phyloP scores from a whole-genome alignment of 2,888 invertebrate species.

The Polia nebulosa region DNA sequence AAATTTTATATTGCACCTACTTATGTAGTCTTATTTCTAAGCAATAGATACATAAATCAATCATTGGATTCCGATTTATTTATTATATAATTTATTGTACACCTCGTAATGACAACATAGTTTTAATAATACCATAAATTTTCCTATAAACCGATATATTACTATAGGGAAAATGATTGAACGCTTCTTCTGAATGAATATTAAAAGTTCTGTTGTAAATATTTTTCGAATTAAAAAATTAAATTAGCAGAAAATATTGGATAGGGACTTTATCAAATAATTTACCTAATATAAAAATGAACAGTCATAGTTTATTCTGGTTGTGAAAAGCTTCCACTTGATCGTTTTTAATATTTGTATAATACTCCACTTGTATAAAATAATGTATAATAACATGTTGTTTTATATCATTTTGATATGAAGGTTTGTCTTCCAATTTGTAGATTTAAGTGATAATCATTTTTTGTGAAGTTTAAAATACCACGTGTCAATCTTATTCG shows the following conservation, averaged over 20 bases:
- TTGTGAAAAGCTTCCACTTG: constrained; percentile 55
- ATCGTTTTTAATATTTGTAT: constrained; percentile 32
- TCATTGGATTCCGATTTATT: too few relatives aligned
- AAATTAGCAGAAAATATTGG: neutral
- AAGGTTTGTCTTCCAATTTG: constrained; percentile 78
- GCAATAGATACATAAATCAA: too few relatives aligned
- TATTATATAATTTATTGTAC: too few relatives aligned
- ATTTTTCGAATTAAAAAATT: too few relatives aligned
- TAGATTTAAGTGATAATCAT: constrained; percentile 72
- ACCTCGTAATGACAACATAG: too few relatives aligned
- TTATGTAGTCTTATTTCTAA: neutral
- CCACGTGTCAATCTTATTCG: constrained; percentile 29
- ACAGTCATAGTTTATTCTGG: constrained; percentile 48
- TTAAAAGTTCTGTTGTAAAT: too few relatives aligned
- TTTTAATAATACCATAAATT: too few relatives aligned
- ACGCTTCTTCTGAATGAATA: neutral
- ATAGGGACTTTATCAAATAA: neutral
- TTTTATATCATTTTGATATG: constrained; percentile 68
- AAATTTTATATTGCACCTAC: neutral
- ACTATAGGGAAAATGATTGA: too few relatives aligned
- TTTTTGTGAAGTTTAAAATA: constrained; percentile 49
- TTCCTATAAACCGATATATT: too few relatives aligned
- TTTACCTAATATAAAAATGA: neutral
- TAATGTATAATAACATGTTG: constrained; percentile 54
- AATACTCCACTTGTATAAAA: constrained; percentile 46